phyloP scores from a whole-genome alignment of 1,140 invertebrate species.

The Nephila pilipes region DNA sequence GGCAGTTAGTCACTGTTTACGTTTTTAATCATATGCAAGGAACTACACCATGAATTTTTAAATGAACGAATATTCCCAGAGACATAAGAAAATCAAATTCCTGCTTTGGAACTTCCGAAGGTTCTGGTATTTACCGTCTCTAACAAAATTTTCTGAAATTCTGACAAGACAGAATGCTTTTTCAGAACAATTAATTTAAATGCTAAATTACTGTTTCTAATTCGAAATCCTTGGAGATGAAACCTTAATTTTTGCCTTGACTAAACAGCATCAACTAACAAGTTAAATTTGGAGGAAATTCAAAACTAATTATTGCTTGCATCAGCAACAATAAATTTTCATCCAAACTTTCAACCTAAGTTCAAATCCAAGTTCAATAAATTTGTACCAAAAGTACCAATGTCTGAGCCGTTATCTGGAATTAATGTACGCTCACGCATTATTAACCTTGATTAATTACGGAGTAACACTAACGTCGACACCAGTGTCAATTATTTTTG shows the following conservation, averaged over 20 bases:
- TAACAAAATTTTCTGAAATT: background rate
- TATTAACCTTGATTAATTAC: too few species aligned
- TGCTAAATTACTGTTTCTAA: too few species aligned
- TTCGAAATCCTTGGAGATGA: background rate
- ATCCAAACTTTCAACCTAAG: too few species aligned
- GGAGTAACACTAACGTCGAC: too few species aligned
- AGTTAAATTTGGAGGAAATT: background rate
- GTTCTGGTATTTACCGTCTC: background rate
- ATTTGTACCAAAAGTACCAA: background rate
- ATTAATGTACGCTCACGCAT: too few species aligned
- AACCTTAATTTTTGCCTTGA: background rate
- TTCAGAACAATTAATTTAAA: too few species aligned
- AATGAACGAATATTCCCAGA: background rate
- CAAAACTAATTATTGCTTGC: background rate
- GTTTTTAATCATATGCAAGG: too few species aligned
- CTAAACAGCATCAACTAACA: background rate
- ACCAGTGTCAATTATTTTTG: background rate
- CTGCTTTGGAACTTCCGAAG: background rate
- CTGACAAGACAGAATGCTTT: too few species aligned
- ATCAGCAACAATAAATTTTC: too few species aligned
- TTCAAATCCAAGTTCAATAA: background rate
- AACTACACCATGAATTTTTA: background rate
- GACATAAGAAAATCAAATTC: background rate
- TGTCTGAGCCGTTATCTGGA: background rate
- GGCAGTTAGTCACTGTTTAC: background rate